phyloP scores from a whole-genome alignment of 1,140 invertebrate species.

The Wasmannia auropunctata region DNA sequence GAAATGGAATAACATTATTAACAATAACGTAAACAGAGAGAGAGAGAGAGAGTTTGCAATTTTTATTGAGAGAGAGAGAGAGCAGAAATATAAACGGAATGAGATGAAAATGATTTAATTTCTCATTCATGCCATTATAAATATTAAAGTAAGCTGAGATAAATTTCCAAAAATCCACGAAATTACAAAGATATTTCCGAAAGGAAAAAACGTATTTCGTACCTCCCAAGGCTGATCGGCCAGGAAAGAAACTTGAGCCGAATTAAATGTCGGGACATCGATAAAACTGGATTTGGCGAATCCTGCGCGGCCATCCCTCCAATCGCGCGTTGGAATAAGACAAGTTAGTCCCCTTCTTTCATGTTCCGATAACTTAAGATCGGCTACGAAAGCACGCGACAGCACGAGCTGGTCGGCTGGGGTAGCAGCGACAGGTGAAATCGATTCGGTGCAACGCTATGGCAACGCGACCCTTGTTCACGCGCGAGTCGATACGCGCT shows the following conservation, averaged over 20 bases:
- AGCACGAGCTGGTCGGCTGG: background rate
- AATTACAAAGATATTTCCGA: background rate
- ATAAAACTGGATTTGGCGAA: slow-evolving; percentile 27
- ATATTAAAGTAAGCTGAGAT: background rate
- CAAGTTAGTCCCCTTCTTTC: slow-evolving; percentile 3
- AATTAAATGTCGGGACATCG: slow-evolving; percentile 28
- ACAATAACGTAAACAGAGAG: background rate
- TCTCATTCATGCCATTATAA: background rate
- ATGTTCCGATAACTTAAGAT: slow-evolving; percentile 10
- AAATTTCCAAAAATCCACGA: background rate
- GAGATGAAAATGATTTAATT: background rate
- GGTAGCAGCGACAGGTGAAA: slow-evolving; percentile 68
- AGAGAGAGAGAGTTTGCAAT: background rate
- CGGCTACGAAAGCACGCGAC: slow-evolving; percentile 47
- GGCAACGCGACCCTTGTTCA: slow-evolving; percentile 70
- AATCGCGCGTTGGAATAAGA: background rate
- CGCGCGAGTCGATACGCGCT: slow-evolving; percentile 72
- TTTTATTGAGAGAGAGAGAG: background rate
- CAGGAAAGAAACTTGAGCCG: background rate
- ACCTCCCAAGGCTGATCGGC: background rate
- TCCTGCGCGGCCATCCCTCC: background rate
- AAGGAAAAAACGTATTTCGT: background rate
- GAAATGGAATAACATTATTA: background rate
- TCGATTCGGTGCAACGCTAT: slow-evolving; percentile 77
- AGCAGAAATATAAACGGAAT: background rate